Evolutionary conservation across 2,888 invertebrate species (phyloP), one percentile per base, ranked within the genome.

Genomic region (Dynastes tityus): DNA sequence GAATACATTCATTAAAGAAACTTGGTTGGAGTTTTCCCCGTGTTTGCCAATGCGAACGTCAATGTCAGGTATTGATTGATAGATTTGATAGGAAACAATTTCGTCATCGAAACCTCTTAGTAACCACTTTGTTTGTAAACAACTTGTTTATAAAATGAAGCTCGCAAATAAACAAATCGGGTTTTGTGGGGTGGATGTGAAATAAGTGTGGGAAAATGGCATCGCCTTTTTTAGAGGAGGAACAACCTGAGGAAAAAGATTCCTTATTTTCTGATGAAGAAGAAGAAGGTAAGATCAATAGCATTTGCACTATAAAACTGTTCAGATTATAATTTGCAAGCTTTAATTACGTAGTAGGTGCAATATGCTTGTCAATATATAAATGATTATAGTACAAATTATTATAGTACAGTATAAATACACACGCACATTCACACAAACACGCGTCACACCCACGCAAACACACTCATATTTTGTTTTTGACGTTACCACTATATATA

Each of bases 241-340:
- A 65, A 49, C 71, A 40, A 37, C 74, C 73, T 8, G 84, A 83
- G 79, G 87, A 87, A 71, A 85, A 84, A 77, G 88, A 88, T 83
- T 88, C 88, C 1, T 80, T 88, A 71, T 87, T 87, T 83, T 88
- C 88, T 11, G 84, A 85, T 29, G 85, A 87, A 80, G 83, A 83
- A 78, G 80, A 82, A 29, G 85, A 84, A 82, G 87, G 86, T 87
- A 81, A 83, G 79, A 82, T 22, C 22, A 22, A 51, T 27, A 11
- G 67, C 8, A 61, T 71, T 32, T 65, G 45, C 22, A 13, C 16
- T 22, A 13, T 9, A 65, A 68, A 45, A 1, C 0, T 8, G 11
- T 8, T 45, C 6, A 8, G 45, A 11, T 8, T 8, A 45, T 45
- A 8, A 8, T 45, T 45, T 1, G 11, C 45, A 2, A 40, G 40